These are phyloP conservation scores for Scrobipalpa costella DNA, from an alignment of 2,888 invertebrate genomes.

Conservation along the genomic window DNA sequence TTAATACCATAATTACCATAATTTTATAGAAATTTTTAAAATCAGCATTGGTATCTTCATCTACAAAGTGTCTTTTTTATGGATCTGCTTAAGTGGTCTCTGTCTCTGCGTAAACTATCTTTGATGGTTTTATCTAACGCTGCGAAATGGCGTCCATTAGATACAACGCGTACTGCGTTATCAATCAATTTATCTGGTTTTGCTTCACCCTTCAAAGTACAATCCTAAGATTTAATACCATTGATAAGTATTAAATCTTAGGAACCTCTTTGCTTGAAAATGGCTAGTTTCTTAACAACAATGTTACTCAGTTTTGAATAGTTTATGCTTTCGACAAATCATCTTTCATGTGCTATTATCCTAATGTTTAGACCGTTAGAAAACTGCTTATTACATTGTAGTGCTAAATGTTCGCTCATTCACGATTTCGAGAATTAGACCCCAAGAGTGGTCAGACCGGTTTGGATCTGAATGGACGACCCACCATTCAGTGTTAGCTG, in stretches of 20 bases:
- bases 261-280: neutral
- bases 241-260: neutral
- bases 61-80: neutral
- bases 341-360: too few species aligned
- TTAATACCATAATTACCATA: too few species aligned
- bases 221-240: neutral
- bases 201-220: constrained; percentile 37
- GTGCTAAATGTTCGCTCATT: constrained; percentile 17
- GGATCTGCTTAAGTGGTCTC: neutral
- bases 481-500: constrained; percentile 53
- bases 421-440: constrained; percentile 19
- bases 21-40: neutral
- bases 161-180: constrained; percentile 68
- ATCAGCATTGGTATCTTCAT: neutral
- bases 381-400: too few species aligned
- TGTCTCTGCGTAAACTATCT: neutral
- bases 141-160: constrained; percentile 63
- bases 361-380: too few species aligned
- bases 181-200: constrained; percentile 76
- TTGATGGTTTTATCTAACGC: constrained; percentile 37
- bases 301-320: too few species aligned
- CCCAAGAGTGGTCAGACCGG: constrained; percentile 47
- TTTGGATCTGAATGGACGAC: constrained; percentile 58
- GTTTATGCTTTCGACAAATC: too few species aligned
- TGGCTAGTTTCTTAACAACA: neutral